A percentile compares a stretch with the other conserved stretches of the same genome.
These are phyloP conservation scores for Helarctos malayanus DNA, from an alignment of 2,797 vertebrate species.

Conservation along the genomic window DNA sequence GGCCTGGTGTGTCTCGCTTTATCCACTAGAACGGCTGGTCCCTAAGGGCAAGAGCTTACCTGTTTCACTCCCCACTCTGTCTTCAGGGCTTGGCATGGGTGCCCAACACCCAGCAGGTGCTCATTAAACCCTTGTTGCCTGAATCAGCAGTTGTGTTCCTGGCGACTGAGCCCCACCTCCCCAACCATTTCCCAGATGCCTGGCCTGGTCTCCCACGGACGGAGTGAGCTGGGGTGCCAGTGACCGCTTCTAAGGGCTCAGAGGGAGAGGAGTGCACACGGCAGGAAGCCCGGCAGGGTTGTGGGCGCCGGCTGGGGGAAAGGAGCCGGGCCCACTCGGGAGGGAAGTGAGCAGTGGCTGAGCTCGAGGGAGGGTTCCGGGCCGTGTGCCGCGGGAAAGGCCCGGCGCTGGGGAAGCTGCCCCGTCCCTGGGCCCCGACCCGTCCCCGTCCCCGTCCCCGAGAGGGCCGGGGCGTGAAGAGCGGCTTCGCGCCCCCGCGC, in stretches of 20 bases:
- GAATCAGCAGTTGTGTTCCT: neutral
- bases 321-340: neutral
- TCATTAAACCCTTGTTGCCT: neutral
- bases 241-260: neutral
- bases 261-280: neutral
- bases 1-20: neutral
- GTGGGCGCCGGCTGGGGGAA: neutral
- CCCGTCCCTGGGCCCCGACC: neutral
- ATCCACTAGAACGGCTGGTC: neutral
- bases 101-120: neutral
- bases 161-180: neutral
- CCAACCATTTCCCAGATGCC: neutral
- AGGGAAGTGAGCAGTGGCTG: neutral
- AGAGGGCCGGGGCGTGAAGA: neutral
- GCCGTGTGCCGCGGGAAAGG: neutral
- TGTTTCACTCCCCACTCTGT: neutral
- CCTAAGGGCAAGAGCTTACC: neutral
- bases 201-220: neutral
- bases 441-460: neutral
- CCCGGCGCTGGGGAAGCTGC: neutral
- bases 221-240: neutral
- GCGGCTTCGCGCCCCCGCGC: neutral
- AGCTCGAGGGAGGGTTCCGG: neutral
- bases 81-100: neutral
- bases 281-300: neutral